Evolutionary conservation across 2,888 invertebrate genomes (phyloP), one percentile per base, ranked within the genome.

Genomic region (Hipparchia semele): DNA sequence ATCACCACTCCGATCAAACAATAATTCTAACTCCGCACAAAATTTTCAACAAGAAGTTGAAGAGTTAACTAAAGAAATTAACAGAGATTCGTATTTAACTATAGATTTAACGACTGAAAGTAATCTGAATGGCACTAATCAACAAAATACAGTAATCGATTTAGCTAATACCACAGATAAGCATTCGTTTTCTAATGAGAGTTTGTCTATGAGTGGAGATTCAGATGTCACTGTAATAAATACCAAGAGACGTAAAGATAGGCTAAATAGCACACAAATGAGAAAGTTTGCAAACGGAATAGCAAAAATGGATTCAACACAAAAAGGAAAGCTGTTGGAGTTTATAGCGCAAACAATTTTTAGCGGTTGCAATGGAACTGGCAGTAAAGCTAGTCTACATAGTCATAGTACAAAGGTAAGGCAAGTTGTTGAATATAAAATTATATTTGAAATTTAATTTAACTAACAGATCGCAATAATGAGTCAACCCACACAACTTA

Each of bases 331-430:
- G 39, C 75, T 93, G 0, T 78, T 92, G 56, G 85, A 88, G 60
- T 73, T 86, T 12, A 90, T 93, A 1, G 85, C 90, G 0, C 78
- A 90, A 66, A 90, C 86, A 49, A 87, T 94, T 59, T 89, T 92
- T 53, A 87, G 73, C 73, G 90, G 90, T 0, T 90, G 90, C 58
- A 81, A 83, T 45, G 70, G 85, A 4, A 81, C 86, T 1, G 76
- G 75, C 5, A 80, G 74, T 69, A 54, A 80, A 7, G 82, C 77
- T 45, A 80, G 80, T 46, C 45, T 81, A 5, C 71, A 76, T 12
- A 82, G 79, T 69, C 6, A 84, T 51, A 23, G 23, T 23, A 23
- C 23, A 23, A 83, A 77, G 83, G 90, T 90, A 77, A 80, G 82
- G 13, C 39, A 49, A 23, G 23, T 23, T 23, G 23, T 23, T 23